Evolutionary conservation across 2,113 vertebrate species (phyloP).

Genomic region (Corythornis vintsioides): DNA sequence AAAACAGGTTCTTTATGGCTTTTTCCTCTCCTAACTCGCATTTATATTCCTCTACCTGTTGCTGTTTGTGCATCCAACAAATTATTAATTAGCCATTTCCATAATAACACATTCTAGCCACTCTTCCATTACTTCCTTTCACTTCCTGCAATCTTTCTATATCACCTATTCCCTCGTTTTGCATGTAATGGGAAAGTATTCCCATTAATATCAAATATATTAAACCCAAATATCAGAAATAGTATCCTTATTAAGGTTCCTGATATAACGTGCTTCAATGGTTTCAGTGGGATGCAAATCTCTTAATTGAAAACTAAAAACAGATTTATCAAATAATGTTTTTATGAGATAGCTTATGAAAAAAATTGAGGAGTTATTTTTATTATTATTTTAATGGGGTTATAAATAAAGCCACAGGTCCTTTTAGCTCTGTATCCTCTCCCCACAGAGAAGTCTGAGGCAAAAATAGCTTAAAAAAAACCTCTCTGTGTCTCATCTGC

Average conservation of each 20-base stretch:
- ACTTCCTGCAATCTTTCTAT: background rate
- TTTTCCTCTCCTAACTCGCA: background rate
- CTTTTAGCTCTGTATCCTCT: conserved; percentile 4
- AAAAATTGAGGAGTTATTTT: conserved; percentile 1
- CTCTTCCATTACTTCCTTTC: background rate
- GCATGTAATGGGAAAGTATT: background rate
- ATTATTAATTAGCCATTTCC: background rate
- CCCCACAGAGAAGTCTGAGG: background rate
- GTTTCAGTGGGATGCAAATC: background rate
- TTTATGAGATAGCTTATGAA: background rate
- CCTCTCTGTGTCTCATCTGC: background rate
- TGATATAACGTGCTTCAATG: rapidly evolving
- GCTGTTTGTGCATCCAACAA: background rate
- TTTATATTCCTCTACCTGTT: background rate
- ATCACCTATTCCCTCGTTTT: background rate
- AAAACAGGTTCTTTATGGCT: background rate
- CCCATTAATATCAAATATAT: no score
- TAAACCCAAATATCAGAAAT: background rate
- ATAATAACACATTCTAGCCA: background rate
- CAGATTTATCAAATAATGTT: background rate
- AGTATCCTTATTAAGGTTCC: background rate
- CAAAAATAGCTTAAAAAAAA: conserved; percentile 15
- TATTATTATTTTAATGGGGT: conserved; percentile 8
- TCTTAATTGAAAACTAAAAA: background rate
- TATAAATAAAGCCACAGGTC: conserved; percentile 38